A percentile compares a stretch with the other conserved stretches of the same genome.
These are phyloP conservation scores for Drosophila burlai DNA, from an alignment of 1,140 invertebrate species.

Conservation along the genomic window DNA sequence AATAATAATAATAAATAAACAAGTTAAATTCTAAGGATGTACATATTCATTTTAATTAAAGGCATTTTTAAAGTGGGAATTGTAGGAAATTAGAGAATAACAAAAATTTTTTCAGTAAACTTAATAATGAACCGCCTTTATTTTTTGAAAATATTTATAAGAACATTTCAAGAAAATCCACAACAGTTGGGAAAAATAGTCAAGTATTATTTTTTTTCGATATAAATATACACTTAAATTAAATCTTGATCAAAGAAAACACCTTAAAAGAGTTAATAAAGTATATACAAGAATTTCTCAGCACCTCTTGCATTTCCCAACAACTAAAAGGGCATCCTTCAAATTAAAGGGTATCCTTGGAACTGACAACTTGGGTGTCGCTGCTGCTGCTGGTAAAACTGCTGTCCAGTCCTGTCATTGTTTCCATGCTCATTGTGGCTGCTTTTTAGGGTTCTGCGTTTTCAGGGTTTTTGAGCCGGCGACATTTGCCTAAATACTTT, in stretches of 20 bases:
- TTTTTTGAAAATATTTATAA: no score
- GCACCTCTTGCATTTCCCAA: neutral
- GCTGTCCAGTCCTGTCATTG: conserved; percentile 36
- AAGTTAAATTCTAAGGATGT: no score
- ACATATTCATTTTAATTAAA: no score
- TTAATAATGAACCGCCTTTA: no score
- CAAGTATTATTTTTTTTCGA: no score
- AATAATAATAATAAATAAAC: no score
- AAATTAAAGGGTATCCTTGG: conserved; percentile 3
- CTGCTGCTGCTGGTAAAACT: conserved; percentile 8
- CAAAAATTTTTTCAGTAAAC: no score
- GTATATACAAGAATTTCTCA: neutral
- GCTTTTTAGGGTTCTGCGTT: neutral
- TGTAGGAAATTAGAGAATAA: no score
- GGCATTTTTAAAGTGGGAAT: no score
- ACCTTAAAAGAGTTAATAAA: neutral
- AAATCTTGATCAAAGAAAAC: neutral
- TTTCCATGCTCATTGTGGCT: conserved; percentile 39
- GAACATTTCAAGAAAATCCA: no score
- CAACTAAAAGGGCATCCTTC: neutral
- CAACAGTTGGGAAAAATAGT: no score
- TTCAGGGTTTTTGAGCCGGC: conserved; percentile 26
- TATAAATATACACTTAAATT: neutral
- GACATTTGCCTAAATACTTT: conserved; percentile 55
- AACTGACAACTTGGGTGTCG: neutral